Percentiles rank a stretch among this genome's conserved stretches.
Evolutionary conservation across 2,888 invertebrate genomes (phyloP).

Genomic region (Heliconius ethilla): DNA sequence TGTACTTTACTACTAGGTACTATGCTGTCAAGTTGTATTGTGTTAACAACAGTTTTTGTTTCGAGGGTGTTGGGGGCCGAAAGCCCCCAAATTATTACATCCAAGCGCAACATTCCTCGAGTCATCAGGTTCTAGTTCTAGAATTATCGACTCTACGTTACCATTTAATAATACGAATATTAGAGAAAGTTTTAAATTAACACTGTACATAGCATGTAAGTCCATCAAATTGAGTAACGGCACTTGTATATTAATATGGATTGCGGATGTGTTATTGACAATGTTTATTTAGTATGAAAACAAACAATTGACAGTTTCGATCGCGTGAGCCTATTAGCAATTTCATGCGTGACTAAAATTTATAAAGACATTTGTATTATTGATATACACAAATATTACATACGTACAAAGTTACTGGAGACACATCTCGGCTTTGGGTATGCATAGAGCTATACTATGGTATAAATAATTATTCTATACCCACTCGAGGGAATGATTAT

Average conservation of each 20-base stretch:
- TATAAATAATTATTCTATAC: no score
- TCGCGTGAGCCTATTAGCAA: background rate
- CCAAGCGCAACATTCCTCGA: background rate
- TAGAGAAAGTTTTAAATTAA: constrained; percentile 3
- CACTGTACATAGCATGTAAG: background rate
- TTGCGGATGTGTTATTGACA: constrained; percentile 18
- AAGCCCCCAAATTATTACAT: background rate
- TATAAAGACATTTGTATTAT: background rate
- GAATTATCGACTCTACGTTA: background rate
- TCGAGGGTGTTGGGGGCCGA: background rate
- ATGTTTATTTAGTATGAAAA: constrained; percentile 21
- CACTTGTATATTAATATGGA: background rate
- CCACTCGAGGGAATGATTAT: no score
- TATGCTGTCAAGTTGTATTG: background rate
- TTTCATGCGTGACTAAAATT: constrained; percentile 16
- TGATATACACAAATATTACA: background rate
- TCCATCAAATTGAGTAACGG: constrained; percentile 1
- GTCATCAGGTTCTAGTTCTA: background rate
- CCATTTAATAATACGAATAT: background rate
- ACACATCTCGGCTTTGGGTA: no score
- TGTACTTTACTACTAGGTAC: background rate
- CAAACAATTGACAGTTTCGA: constrained; percentile 22
- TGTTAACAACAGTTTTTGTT: background rate
- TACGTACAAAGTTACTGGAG: background rate
- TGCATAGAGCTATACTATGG: no score